These are phyloP conservation scores for Germaria angustata DNA, from an alignment of 2,888 invertebrate species.

Conservation along the genomic window DNA sequence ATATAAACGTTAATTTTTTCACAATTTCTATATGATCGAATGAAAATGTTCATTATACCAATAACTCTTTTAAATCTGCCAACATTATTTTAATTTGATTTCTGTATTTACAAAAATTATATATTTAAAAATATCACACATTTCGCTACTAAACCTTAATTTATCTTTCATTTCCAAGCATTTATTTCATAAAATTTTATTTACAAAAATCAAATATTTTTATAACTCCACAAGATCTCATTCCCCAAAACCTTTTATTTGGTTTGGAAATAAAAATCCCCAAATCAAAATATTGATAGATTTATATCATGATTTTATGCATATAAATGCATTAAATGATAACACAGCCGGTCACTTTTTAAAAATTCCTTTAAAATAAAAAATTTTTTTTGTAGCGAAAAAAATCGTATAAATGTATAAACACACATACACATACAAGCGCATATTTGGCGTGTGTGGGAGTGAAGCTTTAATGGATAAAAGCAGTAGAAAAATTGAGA, in stretches of 20 bases:
- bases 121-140: neutral
- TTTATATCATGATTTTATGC: slow-evolving; percentile 15
- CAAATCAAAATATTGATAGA: slow-evolving; percentile 42
- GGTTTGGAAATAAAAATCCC: neutral
- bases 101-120: neutral
- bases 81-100: no score
- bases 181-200: neutral
- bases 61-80: no score
- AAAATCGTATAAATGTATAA: no score
- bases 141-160: neutral
- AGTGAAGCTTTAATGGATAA: neutral
- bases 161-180: neutral
- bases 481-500: neutral
- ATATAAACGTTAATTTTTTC: no score
- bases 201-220: neutral
- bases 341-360: slow-evolving; percentile 34
- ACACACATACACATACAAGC: neutral
- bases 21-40: no score
- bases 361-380: slow-evolving; percentile 4
- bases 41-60: no score
- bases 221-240: neutral
- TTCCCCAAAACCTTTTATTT: neutral
- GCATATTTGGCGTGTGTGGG: neutral
- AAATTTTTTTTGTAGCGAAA: neutral
- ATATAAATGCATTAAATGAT: slow-evolving; percentile 27